Conservation (phyloP, 2,888 invertebrate species). For the Piscicola geometra region DNA sequence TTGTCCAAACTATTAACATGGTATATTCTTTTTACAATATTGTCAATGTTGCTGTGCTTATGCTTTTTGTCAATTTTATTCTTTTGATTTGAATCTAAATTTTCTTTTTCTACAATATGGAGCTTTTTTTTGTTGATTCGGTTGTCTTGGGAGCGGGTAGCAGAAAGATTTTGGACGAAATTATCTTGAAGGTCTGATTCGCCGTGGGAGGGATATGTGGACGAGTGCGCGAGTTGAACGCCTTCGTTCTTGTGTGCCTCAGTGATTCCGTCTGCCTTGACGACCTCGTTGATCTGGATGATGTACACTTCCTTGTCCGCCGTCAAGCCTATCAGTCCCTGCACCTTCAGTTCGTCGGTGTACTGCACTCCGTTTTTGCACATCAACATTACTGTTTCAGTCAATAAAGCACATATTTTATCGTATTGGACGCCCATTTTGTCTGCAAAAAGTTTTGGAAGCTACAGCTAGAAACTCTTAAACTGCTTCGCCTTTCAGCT, state of each 20-base stretch:
- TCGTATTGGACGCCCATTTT: conserved; percentile 27
- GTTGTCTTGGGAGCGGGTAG: neutral
- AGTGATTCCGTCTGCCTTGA: conserved; percentile 8
- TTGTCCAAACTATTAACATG: neutral
- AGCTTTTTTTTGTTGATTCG: neutral
- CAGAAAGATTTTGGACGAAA: conserved; percentile 6
- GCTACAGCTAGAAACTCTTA: neutral
- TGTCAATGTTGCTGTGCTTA: neutral
- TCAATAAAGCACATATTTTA: conserved; percentile 30
- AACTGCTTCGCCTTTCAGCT: conserved; percentile 7
- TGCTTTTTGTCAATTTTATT: neutral
- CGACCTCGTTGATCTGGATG: conserved; percentile 29
- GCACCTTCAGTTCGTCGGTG: conserved; percentile 29
- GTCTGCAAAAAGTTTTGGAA: neutral
- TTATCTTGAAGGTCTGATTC: neutral
- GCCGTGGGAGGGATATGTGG: neutral
- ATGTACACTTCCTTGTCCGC: conserved; percentile 30
- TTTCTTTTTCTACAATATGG: neutral
- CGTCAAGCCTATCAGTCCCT: conserved; percentile 28
- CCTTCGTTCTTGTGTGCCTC: neutral
- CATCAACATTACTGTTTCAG: conserved; percentile 33
- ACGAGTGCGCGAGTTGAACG: neutral
- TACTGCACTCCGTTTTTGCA: conserved; percentile 33
- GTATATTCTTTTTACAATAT: conserved; percentile 1
- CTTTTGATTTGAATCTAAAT: neutral